These are phyloP conservation scores for Antedon mediterranea DNA, from an alignment of 53 echinoderm and acorn worm species.

Conservation along the genomic window DNA sequence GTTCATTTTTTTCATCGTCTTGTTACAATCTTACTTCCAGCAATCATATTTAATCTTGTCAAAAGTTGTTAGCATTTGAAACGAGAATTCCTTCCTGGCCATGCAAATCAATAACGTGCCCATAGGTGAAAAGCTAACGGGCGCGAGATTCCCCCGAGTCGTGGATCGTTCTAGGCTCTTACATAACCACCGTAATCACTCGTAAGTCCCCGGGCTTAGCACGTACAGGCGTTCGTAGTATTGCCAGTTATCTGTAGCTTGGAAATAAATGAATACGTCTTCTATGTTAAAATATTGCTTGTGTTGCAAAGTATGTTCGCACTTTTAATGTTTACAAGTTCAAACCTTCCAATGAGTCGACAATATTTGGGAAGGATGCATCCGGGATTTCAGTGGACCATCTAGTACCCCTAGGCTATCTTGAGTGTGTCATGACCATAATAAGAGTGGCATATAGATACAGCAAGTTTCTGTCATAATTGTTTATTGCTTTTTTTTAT, in stretches of 20 bases:
- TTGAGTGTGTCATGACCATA: not conserved
- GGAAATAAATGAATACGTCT: no score
- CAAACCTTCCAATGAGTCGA: not conserved
- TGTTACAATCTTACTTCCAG: not conserved
- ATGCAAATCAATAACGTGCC: not conserved
- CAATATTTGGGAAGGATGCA: not conserved
- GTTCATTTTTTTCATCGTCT: no score
- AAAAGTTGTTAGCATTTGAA: not conserved
- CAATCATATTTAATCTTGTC: not conserved
- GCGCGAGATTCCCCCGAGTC: not conserved
- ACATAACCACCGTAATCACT: not conserved
- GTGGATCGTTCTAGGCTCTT: not conserved
- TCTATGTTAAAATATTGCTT: not conserved
- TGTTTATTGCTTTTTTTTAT: no score
- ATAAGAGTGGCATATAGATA: not conserved
- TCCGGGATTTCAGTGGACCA: not conserved
- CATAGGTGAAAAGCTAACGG: not conserved
- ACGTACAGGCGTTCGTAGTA: not conserved
- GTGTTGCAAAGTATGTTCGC: not conserved
- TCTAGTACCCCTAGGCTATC: not conserved
- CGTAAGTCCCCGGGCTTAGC: not conserved
- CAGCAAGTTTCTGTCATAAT: no score
- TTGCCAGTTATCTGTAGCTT: not conserved
- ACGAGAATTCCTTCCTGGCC: not conserved
- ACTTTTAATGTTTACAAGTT: not conserved